Conservation (phyloP, 2,797 vertebrate species). For the Peromyscus nudipes region DNA sequence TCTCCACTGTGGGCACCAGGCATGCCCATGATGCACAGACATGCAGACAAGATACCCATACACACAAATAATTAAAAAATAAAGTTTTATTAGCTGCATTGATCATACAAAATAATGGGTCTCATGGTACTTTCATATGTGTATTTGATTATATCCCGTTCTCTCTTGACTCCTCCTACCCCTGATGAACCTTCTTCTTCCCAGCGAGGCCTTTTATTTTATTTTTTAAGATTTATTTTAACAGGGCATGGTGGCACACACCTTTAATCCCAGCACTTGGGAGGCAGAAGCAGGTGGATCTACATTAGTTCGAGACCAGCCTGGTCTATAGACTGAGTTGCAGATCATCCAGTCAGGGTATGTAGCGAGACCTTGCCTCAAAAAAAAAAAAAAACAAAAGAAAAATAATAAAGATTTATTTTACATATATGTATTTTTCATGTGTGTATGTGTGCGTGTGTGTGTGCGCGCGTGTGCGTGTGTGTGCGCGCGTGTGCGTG, state of each 20-base stretch:
- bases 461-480: not conserved
- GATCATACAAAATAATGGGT: not conserved
- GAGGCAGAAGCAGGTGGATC: not conserved
- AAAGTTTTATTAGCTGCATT: not conserved
- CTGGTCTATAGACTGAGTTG: not conserved
- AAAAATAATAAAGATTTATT: too few relatives aligned
- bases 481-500: not conserved
- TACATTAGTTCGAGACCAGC: not conserved
- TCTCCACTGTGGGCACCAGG: not conserved
- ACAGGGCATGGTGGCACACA: not conserved
- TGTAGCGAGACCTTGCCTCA: not conserved
- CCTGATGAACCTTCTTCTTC: not conserved
- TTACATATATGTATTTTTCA: too few relatives aligned
- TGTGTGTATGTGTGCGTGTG: not conserved
- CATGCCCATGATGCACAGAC: not conserved
- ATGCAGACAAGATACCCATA: not conserved
- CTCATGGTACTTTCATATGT: not conserved
- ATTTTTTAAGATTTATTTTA: not conserved
- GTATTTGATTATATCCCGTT: not conserved
- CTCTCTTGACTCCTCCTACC: too few relatives aligned
- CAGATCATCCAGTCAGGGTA: not conserved
- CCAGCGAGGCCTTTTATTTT: not conserved
- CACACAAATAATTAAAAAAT: not conserved
- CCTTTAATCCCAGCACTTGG: not conserved
- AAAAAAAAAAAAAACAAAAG: too few relatives aligned